Percentiles rank a stretch among this genome's conserved stretches.
Evolutionary conservation across 1,140 invertebrate genomes (phyloP).

Genomic region (Anadara kagoshimensis): DNA sequence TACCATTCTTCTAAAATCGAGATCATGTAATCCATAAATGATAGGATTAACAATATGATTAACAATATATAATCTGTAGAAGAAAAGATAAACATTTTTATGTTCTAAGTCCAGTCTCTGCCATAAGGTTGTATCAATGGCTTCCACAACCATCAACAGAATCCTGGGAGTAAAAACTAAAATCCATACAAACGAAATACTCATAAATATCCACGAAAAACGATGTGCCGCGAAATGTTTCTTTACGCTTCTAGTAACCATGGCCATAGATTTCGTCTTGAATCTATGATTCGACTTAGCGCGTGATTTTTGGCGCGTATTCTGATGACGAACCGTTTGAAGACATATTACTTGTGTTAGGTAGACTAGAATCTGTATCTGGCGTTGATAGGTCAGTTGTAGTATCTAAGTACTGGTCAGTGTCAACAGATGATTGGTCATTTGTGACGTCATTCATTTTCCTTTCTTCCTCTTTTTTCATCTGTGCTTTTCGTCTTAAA

Average conservation of each 20-base stretch:
- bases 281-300: no score
- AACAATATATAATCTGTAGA: conserved; percentile 20
- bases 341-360: not conserved
- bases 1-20: not conserved
- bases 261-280: not conserved
- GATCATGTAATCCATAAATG: conserved; percentile 22
- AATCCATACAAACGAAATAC: conserved; percentile 12
- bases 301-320: not conserved
- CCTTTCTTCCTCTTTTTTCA: not conserved
- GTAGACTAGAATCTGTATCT: not conserved
- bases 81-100: not conserved
- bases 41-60: conserved; percentile 30
- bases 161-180: conserved; percentile 16
- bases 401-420: no score
- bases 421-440: not conserved
- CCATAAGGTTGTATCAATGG: conserved; percentile 8
- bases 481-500: not conserved
- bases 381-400: not conserved
- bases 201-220: conserved; percentile 21
- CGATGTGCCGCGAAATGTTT: not conserved
- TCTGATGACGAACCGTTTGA: not conserved
- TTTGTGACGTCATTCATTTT: not conserved
- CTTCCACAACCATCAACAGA: conserved; percentile 15
- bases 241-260: not conserved
- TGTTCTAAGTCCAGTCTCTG: not conserved